Base-by-base conservation (phyloP, 2,797 vertebrate genomes). In the Lophius americanus region DNA sequence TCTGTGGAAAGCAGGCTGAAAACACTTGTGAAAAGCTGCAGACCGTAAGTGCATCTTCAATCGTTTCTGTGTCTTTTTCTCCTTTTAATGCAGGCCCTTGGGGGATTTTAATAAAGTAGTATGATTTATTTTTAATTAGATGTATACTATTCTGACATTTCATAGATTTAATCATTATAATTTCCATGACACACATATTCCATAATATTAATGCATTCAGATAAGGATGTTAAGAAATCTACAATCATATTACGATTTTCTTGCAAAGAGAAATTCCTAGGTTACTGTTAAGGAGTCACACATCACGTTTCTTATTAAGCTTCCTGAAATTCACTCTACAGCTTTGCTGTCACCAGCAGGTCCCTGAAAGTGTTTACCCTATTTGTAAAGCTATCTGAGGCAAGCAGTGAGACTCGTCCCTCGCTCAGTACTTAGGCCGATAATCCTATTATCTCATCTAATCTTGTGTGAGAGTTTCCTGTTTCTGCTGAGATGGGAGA, bases 1-100 rank as follows among this genome's bases (percentile, higher is more conserved):
- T 98, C 97, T 64, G 95, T 99, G 89, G 98, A 99, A 92, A 93
- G 91, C 67, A 94, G 98, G 85, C 90, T 99, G 90, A 99, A 98
- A 92, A 95, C 95, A 38, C 95, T 99, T 1, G 95, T 99, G 89
- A 98, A 98, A 92, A 96, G 89, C 93, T 99, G 97, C 91, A 94
- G 97, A 84, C 97, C 95, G 98, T 99, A 94, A 99, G 98, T 98
- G 84, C 50, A 70, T 50, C 7, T 67, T 36, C 4, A 55, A 36
- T 60, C 9, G 8, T 41, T 12, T 9, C 41, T 60, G 6, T 50
- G 5, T 58, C 6, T 53, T 6, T 60, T 9, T 51, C 13, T 60
- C 47, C 50, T 75, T 36, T 8, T 5, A 6, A 60, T 56, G 1
- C 56, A 13, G 14, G 10, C 13, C 41, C 0, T 11, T 49, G n/a